Conservation (phyloP, 2,113 vertebrate genomes). For the Regulus satrapa region DNA sequence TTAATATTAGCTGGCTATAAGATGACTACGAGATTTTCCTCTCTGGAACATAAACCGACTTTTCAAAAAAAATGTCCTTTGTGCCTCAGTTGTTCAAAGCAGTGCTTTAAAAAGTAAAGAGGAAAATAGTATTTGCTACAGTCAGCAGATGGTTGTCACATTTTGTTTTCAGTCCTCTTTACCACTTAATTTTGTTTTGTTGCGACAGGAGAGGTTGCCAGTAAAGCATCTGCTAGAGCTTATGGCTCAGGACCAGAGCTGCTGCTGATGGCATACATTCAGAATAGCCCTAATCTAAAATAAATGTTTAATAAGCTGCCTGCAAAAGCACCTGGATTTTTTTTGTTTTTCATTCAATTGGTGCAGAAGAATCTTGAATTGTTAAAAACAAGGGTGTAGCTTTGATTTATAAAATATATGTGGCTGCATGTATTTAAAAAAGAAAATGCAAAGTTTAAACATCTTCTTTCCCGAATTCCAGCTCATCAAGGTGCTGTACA, state of each 20-base stretch:
- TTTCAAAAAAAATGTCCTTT: slow-evolving; percentile 42
- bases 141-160: slow-evolving; percentile 83
- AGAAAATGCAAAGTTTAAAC: slow-evolving; percentile 48
- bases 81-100: slow-evolving; percentile 68
- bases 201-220: slow-evolving; percentile 75
- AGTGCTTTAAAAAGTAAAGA: slow-evolving; percentile 66
- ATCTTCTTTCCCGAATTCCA: slow-evolving; percentile 79
- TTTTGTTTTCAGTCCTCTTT: slow-evolving; percentile 80
- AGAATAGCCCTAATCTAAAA: slow-evolving; percentile 75
- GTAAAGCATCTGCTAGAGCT: slow-evolving; percentile 83
- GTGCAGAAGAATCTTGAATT: background rate
- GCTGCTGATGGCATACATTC: slow-evolving; percentile 71
- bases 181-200: slow-evolving; percentile 83
- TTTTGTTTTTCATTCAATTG: background rate
- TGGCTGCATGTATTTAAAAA: slow-evolving; percentile 20
- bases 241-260: slow-evolving; percentile 75
- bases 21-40: slow-evolving; percentile 48
- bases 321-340: slow-evolving; percentile 62
- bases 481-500: slow-evolving; percentile 93
- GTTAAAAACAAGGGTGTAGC: background rate
- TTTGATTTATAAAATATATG: slow-evolving; percentile 44
- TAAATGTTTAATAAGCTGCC: slow-evolving; percentile 79
- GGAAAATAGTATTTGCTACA: slow-evolving; percentile 73
- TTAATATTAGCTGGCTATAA: slow-evolving; percentile 53
- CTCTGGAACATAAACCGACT: slow-evolving; percentile 57